These are phyloP conservation scores for Drosophila saltans DNA, from an alignment of 1,140 invertebrate species.

Conservation along the genomic window DNA sequence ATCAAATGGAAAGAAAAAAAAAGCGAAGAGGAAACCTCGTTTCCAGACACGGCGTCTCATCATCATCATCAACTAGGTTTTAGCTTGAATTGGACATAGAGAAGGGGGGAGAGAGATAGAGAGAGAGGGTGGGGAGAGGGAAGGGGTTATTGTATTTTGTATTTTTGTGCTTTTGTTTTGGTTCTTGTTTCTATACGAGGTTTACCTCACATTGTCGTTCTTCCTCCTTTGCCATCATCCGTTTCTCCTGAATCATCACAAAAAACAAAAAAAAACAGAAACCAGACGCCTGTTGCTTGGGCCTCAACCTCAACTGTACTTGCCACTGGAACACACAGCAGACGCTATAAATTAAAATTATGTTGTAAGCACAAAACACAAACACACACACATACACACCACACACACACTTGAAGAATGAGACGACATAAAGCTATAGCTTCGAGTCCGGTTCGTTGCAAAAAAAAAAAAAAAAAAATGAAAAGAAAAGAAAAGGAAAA, in stretches of 20 bases:
- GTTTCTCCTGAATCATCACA: slow-evolving; percentile 53
- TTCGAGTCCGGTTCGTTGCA: slow-evolving; percentile 50
- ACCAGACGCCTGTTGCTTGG: slow-evolving; percentile 52
- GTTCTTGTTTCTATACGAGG: slow-evolving; percentile 62
- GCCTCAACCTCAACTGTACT: slow-evolving; percentile 68
- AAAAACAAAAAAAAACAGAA: slow-evolving; percentile 1
- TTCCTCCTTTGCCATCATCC: slow-evolving; percentile 15
- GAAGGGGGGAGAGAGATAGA: background rate
- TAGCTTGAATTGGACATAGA: background rate
- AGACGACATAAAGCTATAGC: slow-evolving; percentile 34
- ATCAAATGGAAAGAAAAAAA: slow-evolving; percentile 2
- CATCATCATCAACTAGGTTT: slow-evolving; percentile 9
- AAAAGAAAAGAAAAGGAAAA: slow-evolving; percentile 7
- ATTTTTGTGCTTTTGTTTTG: slow-evolving; percentile 79
- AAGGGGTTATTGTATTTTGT: slow-evolving; percentile 35
- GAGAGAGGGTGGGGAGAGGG: background rate
- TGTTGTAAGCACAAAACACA: slow-evolving; percentile 67
- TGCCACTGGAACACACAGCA: slow-evolving; percentile 26
- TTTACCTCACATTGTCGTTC: background rate
- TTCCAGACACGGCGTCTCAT: slow-evolving; percentile 13
- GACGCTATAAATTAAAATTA: slow-evolving; percentile 78
- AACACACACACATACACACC: slow-evolving; percentile 22
- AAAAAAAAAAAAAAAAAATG: slow-evolving; percentile 20
- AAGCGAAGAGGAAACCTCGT: slow-evolving; percentile 26
- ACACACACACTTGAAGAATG: slow-evolving; percentile 7